Conservation (phyloP, 1,140 invertebrate genomes). For the Lerema accius region DNA sequence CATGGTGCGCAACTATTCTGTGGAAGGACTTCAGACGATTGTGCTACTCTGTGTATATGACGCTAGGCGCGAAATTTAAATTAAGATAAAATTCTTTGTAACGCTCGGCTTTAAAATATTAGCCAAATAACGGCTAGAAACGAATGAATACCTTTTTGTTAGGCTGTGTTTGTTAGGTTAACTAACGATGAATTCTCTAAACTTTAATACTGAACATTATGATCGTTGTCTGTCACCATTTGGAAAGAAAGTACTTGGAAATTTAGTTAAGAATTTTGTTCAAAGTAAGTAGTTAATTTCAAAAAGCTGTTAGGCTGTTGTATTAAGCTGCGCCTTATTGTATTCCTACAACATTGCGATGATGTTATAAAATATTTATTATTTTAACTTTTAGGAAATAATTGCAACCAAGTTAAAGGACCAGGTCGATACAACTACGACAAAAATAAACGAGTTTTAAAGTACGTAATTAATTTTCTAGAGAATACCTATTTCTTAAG, state of each 20-base stretch:
- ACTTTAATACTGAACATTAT: conserved; percentile 36
- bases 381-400: conserved; percentile 6
- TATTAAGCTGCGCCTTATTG: no score
- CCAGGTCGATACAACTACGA: background rate
- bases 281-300: conserved; percentile 36
- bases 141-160: no score
- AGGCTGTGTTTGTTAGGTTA: background rate
- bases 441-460: conserved; percentile 18
- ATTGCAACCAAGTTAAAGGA: background rate
- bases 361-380: background rate
- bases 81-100: no score
- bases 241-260: conserved; percentile 56
- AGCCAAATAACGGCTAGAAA: no score
- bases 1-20: no score
- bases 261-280: conserved; percentile 39
- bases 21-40: no score
- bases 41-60: no score
- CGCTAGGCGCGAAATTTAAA: no score
- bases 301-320: no score
- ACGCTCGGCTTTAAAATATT: no score
- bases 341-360: no score
- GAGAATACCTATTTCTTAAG: no score
- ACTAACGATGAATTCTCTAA: background rate
- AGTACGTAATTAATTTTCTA: conserved; percentile 17
- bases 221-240: conserved; percentile 53